A percentile compares a stretch with the other conserved stretches of the same genome.
Evolutionary conservation across 2,888 invertebrate species (phyloP).

Genomic region (Cheiracanthium punctorium): DNA sequence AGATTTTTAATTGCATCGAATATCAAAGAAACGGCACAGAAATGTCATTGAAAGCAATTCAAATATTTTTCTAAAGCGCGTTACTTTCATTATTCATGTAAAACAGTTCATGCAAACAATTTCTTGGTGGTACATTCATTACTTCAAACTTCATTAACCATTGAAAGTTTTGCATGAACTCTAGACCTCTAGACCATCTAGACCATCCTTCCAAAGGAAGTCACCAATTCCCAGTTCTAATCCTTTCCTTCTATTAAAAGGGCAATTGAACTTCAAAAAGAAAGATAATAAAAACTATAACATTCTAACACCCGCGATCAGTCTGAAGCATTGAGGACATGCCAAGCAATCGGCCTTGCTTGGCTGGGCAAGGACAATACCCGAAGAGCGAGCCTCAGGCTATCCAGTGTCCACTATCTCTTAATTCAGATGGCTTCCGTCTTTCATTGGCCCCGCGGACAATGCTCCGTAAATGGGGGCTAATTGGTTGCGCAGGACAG

Average conservation of each 20-base stretch:
- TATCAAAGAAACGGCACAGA: too few relatives aligned
- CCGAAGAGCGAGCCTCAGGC: conserved; percentile 43
- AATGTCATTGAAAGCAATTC: too few relatives aligned
- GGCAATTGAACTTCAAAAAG: conserved; percentile 38
- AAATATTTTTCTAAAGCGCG: too few relatives aligned
- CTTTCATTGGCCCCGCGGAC: conserved; percentile 50
- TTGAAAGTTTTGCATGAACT: neutral
- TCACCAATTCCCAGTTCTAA: neutral
- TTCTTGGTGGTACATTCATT: too few relatives aligned
- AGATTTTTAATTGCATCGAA: too few relatives aligned
- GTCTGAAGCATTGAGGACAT: conserved; percentile 35
- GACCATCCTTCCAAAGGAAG: neutral
- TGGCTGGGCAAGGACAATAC: conserved; percentile 68
- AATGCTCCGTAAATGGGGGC: conserved; percentile 56
- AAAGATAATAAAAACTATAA: conserved; percentile 34
- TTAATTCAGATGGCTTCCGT: conserved; percentile 46
- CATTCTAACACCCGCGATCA: conserved; percentile 49
- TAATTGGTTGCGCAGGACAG: conserved; percentile 48
- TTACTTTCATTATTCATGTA: too few relatives aligned
- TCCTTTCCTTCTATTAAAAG: conserved; percentile 4
- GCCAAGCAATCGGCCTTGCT: conserved; percentile 57
- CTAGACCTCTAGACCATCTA: too few relatives aligned
- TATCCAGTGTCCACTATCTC: conserved; percentile 20
- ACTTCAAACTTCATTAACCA: neutral
- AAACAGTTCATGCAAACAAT: too few relatives aligned